Conservation (phyloP, 2,888 invertebrate species). For the Tinea pellionella region DNA sequence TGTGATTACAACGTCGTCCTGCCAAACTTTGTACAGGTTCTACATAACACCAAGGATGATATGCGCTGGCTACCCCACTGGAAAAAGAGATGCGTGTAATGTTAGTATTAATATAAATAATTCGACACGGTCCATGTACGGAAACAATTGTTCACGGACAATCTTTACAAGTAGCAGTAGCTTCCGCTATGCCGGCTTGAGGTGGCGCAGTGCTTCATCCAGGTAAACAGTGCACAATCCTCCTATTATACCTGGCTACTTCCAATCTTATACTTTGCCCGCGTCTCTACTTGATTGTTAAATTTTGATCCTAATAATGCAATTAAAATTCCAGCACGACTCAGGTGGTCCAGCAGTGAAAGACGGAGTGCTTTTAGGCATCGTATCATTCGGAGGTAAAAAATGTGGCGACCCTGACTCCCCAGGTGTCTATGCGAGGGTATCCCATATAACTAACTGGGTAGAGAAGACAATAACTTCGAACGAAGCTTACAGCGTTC, state of each 20-base stretch:
- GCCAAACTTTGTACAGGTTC: conserved; percentile 52
- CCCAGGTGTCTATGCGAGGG: conserved; percentile 53
- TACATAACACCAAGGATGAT: conserved; percentile 54
- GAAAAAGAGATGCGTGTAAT: conserved; percentile 59
- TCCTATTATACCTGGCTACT: no score
- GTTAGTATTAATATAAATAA: conserved; percentile 27
- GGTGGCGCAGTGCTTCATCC: no score
- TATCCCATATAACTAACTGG: conserved; percentile 36
- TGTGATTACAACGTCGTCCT: conserved; percentile 40
- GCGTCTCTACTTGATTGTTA: no score
- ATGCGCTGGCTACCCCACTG: conserved; percentile 57
- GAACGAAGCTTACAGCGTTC: conserved; percentile 40
- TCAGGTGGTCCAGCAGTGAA: conserved; percentile 57
- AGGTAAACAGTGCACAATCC: no score
- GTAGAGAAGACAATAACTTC: conserved; percentile 33
- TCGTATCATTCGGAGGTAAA: conserved; percentile 58
- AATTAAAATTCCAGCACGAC: conserved; percentile 37
- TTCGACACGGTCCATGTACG: no score
- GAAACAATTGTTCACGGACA: no score
- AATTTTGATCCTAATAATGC: no score
- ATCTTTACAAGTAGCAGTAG: no score
- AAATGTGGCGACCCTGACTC: conserved; percentile 59
- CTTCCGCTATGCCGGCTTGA: no score
- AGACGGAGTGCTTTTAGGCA: conserved; percentile 49
- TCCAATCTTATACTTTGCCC: no score